Evolutionary conservation across 64 coral and sea anemone genomes (phyloP), one percentile per base, ranked within the genome.

Genomic region (Montipora efflorescens): DNA sequence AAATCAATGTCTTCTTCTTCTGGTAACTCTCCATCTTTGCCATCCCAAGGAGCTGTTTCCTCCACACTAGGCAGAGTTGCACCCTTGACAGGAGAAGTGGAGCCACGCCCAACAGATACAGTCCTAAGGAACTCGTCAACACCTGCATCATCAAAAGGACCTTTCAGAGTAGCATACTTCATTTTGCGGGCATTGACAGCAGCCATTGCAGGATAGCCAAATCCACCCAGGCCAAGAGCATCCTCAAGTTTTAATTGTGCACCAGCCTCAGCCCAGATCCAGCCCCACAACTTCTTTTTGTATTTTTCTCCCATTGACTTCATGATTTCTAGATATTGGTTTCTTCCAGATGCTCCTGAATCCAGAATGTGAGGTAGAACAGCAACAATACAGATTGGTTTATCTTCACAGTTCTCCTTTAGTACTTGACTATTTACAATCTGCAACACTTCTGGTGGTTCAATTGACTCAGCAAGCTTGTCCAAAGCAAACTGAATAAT

Each of bases 281-380:
- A 99, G 1, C 98, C 98, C 98, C 98, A 99, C 89, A 80, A 61
- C 36, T 96, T 99, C 21, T 87, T 96, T 80, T 99, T 99, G 90
- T 99, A 99, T 59, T 99, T 99, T 84, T 99, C 98, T 8, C 95
- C 98, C 83, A 99, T 84, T 64, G 94, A 79, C 84, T 99, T 99
- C 73, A 99, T 93, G n/a, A 96, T 91, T 16, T 59, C 52, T 44
- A 99, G 81, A 67, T 99, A 99, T 16, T 73, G 91, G 25, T 99
- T 96, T 13, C 98, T 76, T 48, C 98, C 98, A 68, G 83, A 74
- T 22, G 98, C 98, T n/a, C 95, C 98, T 67, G 98, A 93, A 76
- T 99, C 98, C 25, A 99, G 69, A 57, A 99, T 99, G 72, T 99
- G 89, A 8, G 98, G 98, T 44, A 99, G 79, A 20, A 96, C 92